Evolutionary conservation across 2,797 vertebrate species (phyloP).

Genomic region (Hafferia zeledoni): DNA sequence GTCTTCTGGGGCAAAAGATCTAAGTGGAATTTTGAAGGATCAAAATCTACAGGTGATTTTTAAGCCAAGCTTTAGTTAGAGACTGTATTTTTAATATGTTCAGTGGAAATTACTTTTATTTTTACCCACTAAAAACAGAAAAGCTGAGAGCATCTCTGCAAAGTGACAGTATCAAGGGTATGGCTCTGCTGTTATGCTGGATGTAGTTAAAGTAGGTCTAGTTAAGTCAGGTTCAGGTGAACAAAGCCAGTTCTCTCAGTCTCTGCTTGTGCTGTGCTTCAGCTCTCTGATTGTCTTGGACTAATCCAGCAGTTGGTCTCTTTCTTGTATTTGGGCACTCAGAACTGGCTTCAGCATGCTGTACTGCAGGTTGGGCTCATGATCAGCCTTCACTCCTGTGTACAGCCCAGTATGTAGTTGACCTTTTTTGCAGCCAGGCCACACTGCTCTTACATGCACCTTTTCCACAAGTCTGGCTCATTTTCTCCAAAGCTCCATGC

Average conservation of each 20-base stretch:
- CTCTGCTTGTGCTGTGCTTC: neutral
- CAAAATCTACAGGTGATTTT: neutral
- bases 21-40: neutral
- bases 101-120: neutral
- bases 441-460: neutral
- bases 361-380: neutral
- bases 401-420: neutral
- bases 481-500: neutral
- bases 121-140: neutral
- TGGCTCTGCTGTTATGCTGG: neutral
- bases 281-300: neutral
- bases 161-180: neutral
- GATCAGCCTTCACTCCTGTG: neutral
- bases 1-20: neutral
- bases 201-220: neutral
- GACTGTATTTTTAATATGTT: neutral
- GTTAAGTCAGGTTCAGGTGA: neutral
- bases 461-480: neutral
- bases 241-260: neutral
- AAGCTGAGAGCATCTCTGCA: neutral
- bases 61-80: neutral
- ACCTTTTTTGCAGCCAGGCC: neutral
- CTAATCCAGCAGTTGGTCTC: neutral
- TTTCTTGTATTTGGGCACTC: neutral
- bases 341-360: neutral